Conservation (phyloP, 2,113 vertebrate species). For the Theristicus caerulescens region DNA sequence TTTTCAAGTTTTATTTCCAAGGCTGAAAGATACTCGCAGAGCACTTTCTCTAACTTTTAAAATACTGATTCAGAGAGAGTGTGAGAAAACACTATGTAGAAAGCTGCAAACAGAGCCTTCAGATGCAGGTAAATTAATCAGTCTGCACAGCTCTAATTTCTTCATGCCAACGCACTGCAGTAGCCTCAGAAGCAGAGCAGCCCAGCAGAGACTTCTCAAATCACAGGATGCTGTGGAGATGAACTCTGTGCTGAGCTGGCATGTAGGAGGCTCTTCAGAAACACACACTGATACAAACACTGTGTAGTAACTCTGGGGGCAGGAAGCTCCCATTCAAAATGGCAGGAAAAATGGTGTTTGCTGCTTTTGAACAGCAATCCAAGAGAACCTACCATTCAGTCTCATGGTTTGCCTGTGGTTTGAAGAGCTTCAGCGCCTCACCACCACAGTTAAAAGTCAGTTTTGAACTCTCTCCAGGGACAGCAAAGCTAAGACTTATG, state of each 20-base stretch:
- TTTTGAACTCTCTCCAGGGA: background rate
- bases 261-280: background rate
- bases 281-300: background rate
- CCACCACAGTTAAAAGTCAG: background rate
- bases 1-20: background rate
- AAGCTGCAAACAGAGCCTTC: background rate
- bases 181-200: background rate
- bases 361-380: background rate
- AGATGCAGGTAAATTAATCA: background rate
- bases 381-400: background rate
- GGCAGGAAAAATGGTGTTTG: background rate
- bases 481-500: background rate
- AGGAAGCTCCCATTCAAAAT: background rate
- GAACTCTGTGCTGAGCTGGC: background rate
- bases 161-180: background rate
- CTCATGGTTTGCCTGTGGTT: background rate
- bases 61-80: background rate
- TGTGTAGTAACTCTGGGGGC: background rate
- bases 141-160: background rate
- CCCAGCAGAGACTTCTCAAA: background rate
- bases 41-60: background rate
- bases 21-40: background rate
- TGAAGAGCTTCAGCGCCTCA: background rate
- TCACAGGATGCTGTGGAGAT: background rate
- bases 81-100: background rate